Evolutionary conservation across 2,797 vertebrate species (phyloP).

Genomic region (Tenualosa ilisha): DNA sequence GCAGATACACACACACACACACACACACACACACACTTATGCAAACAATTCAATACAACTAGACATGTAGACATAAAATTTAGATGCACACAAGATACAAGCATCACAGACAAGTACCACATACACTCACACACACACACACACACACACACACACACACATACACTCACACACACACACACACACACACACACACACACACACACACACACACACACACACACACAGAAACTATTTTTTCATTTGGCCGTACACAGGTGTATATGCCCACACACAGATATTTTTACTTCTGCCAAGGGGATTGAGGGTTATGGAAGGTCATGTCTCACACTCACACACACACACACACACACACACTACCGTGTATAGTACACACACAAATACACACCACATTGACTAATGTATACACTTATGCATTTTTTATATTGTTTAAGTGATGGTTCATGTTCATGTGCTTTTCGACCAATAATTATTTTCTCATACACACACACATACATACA

Average conservation of each 20-base stretch:
- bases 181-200: not conserved
- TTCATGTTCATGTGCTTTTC: not conserved
- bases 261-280: too few species aligned
- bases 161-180: too few species aligned
- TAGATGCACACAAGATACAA: not conserved
- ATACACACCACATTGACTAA: not conserved
- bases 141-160: not conserved
- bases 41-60: not conserved
- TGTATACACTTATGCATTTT: conserved; percentile 7
- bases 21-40: not conserved
- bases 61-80: not conserved
- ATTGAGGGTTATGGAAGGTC: too few species aligned
- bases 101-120: too few species aligned
- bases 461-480: not conserved
- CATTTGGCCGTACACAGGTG: not conserved
- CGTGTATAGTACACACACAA: not conserved
- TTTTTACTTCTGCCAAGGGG: too few species aligned
- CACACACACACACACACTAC: not conserved
- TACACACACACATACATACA: not conserved
- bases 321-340: too few species aligned
- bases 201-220: not conserved
- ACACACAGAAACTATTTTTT: not conserved
- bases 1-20: not conserved
- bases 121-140: too few species aligned
- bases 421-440: not conserved